Percentiles rank a stretch among this genome's conserved stretches.
phyloP scores from a whole-genome alignment of 2,888 invertebrate species.

The Xanthia togata region DNA sequence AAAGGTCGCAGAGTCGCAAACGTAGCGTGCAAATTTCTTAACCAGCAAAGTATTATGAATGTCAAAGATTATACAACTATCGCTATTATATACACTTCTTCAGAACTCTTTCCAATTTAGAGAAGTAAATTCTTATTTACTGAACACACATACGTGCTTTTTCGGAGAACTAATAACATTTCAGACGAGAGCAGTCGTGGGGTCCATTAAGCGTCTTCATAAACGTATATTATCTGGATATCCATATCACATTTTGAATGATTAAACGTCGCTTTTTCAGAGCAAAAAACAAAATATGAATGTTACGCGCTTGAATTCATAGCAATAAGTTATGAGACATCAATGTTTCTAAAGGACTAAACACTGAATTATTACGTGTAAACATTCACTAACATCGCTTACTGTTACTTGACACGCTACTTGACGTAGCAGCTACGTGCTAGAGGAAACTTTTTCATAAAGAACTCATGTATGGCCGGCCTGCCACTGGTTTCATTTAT shows the following conservation, averaged over 20 bases:
- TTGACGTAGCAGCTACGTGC: slow-evolving; percentile 17
- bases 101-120: background rate
- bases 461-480: background rate
- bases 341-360: slow-evolving; percentile 35
- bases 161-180: slow-evolving; percentile 16
- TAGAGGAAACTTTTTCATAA: background rate
- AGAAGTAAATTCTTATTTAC: slow-evolving; percentile 1
- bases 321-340: slow-evolving; percentile 17
- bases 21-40: slow-evolving; percentile 4
- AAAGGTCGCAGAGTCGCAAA: slow-evolving; percentile 8
- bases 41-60: background rate
- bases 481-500: background rate
- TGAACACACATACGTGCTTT: no score
- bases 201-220: background rate
- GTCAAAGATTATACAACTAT: slow-evolving; percentile 6
- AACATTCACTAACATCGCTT: slow-evolving; percentile 13
- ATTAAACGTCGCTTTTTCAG: slow-evolving; percentile 2
- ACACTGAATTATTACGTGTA: slow-evolving; percentile 46
- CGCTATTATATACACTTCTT: background rate
- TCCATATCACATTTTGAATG: slow-evolving; percentile 18
- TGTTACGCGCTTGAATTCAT: slow-evolving; percentile 10
- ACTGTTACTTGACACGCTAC: slow-evolving; percentile 36
- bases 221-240: slow-evolving; percentile 3
- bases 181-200: background rate
- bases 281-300: background rate